Conservation (phyloP, 2,888 invertebrate species). For the Harpagoxenus sublaevis region DNA sequence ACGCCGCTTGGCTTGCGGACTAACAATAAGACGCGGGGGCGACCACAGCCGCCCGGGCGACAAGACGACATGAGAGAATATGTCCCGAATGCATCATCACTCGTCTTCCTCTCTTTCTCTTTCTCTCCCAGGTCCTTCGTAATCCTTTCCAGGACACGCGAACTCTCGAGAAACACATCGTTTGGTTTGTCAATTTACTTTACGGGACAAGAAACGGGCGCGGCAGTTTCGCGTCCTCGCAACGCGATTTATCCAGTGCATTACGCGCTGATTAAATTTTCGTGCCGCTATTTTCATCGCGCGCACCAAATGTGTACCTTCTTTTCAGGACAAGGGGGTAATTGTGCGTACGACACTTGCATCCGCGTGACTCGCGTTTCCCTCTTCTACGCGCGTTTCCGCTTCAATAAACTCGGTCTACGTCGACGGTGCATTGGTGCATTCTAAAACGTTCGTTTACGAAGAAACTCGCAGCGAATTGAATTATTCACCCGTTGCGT, state of each 20-base stretch:
- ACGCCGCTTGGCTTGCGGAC: not conserved
- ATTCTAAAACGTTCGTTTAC: conserved; percentile 45
- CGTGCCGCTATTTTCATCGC: conserved; percentile 51
- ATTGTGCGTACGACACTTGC: conserved; percentile 59
- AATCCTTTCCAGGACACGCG: not conserved
- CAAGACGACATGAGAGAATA: not conserved
- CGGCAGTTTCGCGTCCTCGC: not conserved
- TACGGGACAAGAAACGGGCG: not conserved
- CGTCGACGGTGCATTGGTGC: conserved; percentile 61
- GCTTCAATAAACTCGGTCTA: conserved; percentile 49
- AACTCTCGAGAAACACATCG: not conserved
- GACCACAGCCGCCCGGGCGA: not conserved
- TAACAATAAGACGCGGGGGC: not conserved
- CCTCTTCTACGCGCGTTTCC: conserved; percentile 50
- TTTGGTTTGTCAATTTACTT: conserved; percentile 26
- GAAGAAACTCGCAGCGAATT: conserved; percentile 57
- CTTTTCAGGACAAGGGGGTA: conserved; percentile 64
- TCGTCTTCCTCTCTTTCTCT: not conserved
- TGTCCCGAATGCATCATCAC: conserved; percentile 16
- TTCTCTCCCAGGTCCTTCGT: not conserved
- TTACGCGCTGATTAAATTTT: conserved; percentile 30
- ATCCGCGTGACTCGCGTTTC: conserved; percentile 32
- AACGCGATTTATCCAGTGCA: not conserved
- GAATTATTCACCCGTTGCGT: conserved; percentile 47
- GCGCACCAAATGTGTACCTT: conserved; percentile 51